Conservation (phyloP, 2,888 invertebrate genomes). For the Himalopsyche japonica region DNA sequence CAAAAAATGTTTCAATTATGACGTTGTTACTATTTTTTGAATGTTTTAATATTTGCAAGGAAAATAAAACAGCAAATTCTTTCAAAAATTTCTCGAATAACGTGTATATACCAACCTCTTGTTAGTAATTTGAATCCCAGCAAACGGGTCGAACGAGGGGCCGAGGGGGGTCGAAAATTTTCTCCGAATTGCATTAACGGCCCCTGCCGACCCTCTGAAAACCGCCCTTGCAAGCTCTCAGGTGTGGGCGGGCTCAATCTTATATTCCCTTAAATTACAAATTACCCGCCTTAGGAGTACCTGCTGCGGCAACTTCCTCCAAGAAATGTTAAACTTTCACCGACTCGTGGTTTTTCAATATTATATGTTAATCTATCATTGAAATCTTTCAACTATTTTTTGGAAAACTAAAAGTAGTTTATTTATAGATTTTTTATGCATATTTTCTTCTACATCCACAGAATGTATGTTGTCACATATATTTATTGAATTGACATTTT, state of each 20-base stretch:
- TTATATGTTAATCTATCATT: background rate
- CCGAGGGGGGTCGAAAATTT: background rate
- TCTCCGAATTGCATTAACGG: slow-evolving; percentile 21
- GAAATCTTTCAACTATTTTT: too few species aligned
- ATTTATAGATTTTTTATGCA: too few species aligned
- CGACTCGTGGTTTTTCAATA: background rate
- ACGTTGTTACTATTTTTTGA: too few species aligned
- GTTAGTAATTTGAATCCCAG: background rate
- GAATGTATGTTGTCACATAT: too few species aligned
- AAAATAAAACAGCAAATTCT: too few species aligned
- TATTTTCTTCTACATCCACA: too few species aligned
- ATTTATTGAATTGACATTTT: too few species aligned
- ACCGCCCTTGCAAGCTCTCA: background rate
- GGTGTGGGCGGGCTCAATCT: slow-evolving; percentile 20
- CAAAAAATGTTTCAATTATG: too few species aligned
- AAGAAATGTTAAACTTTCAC: background rate
- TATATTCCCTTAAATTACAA: slow-evolving; percentile 25
- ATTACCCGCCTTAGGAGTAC: slow-evolving; percentile 3
- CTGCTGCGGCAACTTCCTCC: background rate
- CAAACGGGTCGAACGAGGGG: background rate
- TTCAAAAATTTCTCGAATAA: background rate
- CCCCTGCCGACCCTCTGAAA: background rate
- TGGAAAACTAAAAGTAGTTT: too few species aligned
- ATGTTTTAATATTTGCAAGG: too few species aligned
- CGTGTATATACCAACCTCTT: background rate